These are phyloP conservation scores for Hesperia comma DNA, from an alignment of 2,888 invertebrate species.

Conservation along the genomic window DNA sequence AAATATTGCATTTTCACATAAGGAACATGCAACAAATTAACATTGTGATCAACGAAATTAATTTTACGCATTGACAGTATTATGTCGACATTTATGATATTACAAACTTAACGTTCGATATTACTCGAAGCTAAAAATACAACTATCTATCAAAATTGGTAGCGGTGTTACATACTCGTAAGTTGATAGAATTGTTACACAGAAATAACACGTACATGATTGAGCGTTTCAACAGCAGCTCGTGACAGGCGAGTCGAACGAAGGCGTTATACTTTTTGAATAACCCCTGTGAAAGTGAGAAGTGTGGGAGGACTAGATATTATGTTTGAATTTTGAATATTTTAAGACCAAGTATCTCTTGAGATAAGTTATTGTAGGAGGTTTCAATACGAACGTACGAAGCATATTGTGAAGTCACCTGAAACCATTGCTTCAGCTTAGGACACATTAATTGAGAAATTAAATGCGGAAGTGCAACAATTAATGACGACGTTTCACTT, in stretches of 20 bases:
- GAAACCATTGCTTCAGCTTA: no score
- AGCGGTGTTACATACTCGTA: neutral
- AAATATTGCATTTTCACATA: neutral
- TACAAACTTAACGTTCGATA: no score
- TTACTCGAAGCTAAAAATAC: neutral
- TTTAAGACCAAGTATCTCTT: constrained; percentile 41
- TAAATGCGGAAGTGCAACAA: no score
- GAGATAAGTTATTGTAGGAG: no score
- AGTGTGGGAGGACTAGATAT: constrained; percentile 55
- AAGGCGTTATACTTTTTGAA: constrained; percentile 24
- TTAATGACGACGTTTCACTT: no score
- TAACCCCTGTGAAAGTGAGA: constrained; percentile 51
- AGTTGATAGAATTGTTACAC: constrained; percentile 8
- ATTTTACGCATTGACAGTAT: no score
- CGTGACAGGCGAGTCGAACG: constrained; percentile 17
- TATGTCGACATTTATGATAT: no score
- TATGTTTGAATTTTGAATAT: constrained; percentile 38
- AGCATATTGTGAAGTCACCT: no score
- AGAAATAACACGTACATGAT: constrained; percentile 24
- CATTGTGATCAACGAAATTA: no score
- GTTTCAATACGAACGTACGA: no score
- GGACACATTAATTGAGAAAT: no score
- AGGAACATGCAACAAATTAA: neutral
- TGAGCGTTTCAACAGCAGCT: constrained; percentile 20
- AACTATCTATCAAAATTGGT: neutral